Percentiles rank a stretch among this genome's conserved stretches.
phyloP scores from a whole-genome alignment of 2,888 invertebrate genomes.

The Xanthia icteritia region DNA sequence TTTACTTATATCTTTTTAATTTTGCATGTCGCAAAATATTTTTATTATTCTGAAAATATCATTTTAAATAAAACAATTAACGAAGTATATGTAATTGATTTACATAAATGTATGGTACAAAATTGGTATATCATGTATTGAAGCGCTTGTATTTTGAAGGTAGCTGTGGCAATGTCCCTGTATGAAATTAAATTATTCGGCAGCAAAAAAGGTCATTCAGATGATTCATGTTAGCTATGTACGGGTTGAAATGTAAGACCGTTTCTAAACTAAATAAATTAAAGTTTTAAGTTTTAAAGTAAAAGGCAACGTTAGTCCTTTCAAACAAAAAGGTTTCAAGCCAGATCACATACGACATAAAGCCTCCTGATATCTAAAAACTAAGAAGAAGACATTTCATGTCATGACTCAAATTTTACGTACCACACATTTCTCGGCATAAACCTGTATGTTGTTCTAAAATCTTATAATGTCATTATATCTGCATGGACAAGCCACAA shows the following conservation, averaged over 20 bases:
- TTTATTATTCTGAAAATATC: constrained; percentile 5
- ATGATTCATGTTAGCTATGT: background rate
- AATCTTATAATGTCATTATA: background rate
- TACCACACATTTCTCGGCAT: background rate
- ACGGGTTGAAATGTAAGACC: background rate
- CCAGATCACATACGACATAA: background rate
- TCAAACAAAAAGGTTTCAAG: background rate
- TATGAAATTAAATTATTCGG: background rate
- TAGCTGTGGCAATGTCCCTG: background rate
- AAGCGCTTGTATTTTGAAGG: background rate
- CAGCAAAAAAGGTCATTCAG: background rate
- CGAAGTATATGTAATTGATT: background rate
- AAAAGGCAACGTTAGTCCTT: background rate
- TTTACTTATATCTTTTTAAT: background rate
- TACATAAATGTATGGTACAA: constrained; percentile 22
- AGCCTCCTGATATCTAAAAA: background rate
- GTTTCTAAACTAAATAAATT: background rate
- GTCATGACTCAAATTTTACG: background rate
- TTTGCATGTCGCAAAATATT: background rate
- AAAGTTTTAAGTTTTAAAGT: background rate
- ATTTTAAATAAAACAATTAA: constrained; percentile 3
- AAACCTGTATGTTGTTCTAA: background rate
- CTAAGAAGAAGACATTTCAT: background rate
- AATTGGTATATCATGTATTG: constrained; percentile 11
- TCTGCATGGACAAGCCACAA: background rate